A percentile compares a stretch with the other conserved stretches of the same genome.
phyloP scores from a whole-genome alignment of 2,797 vertebrate genomes.

The Ptychadena robeensis region DNA sequence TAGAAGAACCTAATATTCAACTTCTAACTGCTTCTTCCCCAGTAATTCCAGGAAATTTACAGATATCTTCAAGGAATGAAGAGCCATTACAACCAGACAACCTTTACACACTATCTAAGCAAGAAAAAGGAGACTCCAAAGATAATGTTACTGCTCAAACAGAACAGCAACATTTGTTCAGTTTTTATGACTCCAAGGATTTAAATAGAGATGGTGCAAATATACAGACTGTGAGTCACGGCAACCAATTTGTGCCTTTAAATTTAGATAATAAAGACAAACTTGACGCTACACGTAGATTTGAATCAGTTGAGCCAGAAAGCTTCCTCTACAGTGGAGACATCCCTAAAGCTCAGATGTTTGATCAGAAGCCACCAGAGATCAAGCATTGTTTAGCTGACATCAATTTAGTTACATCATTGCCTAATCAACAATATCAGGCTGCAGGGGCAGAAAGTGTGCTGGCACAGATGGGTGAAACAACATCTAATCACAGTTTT shows the following conservation, averaged over 20 bases:
- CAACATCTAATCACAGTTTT: not conserved
- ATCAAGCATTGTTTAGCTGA: conserved; percentile 13
- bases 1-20: not conserved
- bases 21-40: conserved; percentile 2
- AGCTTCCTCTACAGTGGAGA: not conserved
- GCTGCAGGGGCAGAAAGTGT: not conserved
- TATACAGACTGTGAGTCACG: conserved; percentile 28
- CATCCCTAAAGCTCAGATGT: not conserved
- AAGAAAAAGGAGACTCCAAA: conserved; percentile 26
- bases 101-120: conserved; percentile 5
- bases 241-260: conserved; percentile 19
- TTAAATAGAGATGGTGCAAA: conserved; percentile 34
- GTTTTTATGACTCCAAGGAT: conserved; percentile 25
- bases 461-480: conserved; percentile 17
- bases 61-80: conserved; percentile 11
- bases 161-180: conserved; percentile 7
- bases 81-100: not conserved
- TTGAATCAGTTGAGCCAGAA: not conserved
- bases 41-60: conserved; percentile 15
- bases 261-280: conserved; percentile 45
- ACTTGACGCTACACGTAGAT: not conserved
- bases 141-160: conserved; percentile 35
- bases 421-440: conserved; percentile 18
- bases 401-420: conserved; percentile 35
- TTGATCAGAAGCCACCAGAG: conserved; percentile 7